Evolutionary conservation across 2,888 invertebrate species (phyloP), one percentile per base, ranked within the genome.

Genomic region (Drosophila mercatorum): DNA sequence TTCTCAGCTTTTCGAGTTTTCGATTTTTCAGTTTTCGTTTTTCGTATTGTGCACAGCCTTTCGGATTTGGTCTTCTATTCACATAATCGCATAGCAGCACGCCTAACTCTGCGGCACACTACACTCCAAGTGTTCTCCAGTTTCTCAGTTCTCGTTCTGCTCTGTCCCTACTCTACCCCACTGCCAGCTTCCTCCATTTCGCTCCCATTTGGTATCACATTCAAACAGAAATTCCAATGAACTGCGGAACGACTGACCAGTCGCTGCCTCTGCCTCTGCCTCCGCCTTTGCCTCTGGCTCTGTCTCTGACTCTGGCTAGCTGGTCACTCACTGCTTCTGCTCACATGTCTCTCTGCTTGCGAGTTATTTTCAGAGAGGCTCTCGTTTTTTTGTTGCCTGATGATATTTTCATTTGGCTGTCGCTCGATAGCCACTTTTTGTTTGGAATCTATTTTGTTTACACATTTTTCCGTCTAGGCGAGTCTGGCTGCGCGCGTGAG

Each of bases 221-320:
- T 72, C 72, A 66, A 51, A 75, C 75, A 57, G 53, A 79, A 79
- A 72, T 77, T 78, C 77, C 77, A 70, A 70, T 70, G 78, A 77
- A 78, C 78, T 70, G 53, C 59, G 72, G 72, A 60, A 69, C 68
- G 67, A 57, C 69, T 73, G 79, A 76, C 79, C 76, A 76, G 64
- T 58, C 51, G 52, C 43, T 78, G 71, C 56, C 55, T 14, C 58
- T 14, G 8, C 22, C 22, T 14, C 28, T 14, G 8, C 22, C 22
- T 14, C 28, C 7, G 10, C 10, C 10, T 2, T 12, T 43, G 14
- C 17, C 34, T 22, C 43, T 78, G 71, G 52, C 55, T 14, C 58
- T 14, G 8, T 14, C 22, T 14, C 28, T 11, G 10, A 5, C 10
- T 44, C 10, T 57, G 31, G 46, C 40, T 57, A 14, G 26, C 41